Evolutionary conservation across 2,113 vertebrate species (phyloP).

Genomic region (Poeciliopsis occidentalis): DNA sequence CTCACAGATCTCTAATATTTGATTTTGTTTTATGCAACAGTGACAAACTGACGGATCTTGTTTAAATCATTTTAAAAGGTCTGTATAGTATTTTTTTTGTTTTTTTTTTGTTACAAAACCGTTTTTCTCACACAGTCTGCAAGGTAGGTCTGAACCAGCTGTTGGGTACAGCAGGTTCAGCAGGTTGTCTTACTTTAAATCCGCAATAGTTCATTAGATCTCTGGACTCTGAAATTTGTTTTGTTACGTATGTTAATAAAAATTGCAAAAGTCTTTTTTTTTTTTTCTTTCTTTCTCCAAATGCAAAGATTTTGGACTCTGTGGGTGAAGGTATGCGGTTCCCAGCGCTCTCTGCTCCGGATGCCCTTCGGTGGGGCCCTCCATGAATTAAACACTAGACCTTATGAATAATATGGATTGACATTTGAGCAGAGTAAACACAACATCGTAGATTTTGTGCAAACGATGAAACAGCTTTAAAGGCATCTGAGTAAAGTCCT

Average conservation of each 20-base stretch:
- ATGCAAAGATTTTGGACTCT: not conserved
- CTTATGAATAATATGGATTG: not conserved
- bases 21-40: no score
- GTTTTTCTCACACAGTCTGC: not conserved
- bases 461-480: not conserved
- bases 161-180: not conserved
- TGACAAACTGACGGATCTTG: no score
- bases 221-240: not conserved
- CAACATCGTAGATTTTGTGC: not conserved
- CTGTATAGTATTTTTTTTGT: no score
- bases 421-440: not conserved
- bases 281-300: not conserved
- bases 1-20: no score
- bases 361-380: not conserved
- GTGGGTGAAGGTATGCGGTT: slow-evolving; percentile 20
- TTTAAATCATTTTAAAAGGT: no score
- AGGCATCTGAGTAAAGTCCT: not conserved
- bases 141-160: not conserved
- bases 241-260: not conserved
- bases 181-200: not conserved
- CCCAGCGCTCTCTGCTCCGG: slow-evolving; percentile 27
- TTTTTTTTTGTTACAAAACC: no score
- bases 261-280: slow-evolving; percentile 24
- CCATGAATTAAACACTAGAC: not conserved
- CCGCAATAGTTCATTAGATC: not conserved